Evolutionary conservation across 2,113 vertebrate species (phyloP).

Genomic region (Caranx melampygus): DNA sequence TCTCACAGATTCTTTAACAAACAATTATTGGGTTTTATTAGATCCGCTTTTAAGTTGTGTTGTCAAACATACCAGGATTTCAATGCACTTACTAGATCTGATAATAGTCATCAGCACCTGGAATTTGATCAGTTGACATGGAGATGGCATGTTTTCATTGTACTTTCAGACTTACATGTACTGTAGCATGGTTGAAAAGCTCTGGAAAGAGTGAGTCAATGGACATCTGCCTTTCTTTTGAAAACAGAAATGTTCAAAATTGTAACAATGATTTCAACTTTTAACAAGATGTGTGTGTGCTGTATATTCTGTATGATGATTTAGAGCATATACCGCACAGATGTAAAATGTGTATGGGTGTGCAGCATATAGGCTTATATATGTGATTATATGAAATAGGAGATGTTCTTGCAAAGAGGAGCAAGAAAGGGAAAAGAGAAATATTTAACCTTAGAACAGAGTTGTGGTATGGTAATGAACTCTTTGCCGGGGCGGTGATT

Average conservation of each 20-base stretch:
- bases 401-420: slow-evolving; percentile 18
- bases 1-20: no score
- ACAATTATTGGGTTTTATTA: no score
- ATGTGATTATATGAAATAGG: slow-evolving; percentile 44
- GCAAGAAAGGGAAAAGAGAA: slow-evolving; percentile 20
- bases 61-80: no score
- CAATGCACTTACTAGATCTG: no score
- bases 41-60: no score
- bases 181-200: not conserved
- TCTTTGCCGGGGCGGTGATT: slow-evolving; percentile 33
- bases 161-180: not conserved
- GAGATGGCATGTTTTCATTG: no score
- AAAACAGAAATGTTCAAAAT: no score
- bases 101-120: no score
- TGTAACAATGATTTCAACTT: not conserved
- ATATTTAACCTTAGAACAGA: slow-evolving; percentile 38
- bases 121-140: no score
- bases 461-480: slow-evolving; percentile 53
- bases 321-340: not conserved
- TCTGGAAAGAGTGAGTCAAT: no score
- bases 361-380: not conserved
- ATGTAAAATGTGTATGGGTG: not conserved
- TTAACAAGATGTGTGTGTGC: not conserved
- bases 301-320: not conserved
- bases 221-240: no score